phyloP scores from a whole-genome alignment of 2,113 vertebrate species.

The Falcunculus frontatus region DNA sequence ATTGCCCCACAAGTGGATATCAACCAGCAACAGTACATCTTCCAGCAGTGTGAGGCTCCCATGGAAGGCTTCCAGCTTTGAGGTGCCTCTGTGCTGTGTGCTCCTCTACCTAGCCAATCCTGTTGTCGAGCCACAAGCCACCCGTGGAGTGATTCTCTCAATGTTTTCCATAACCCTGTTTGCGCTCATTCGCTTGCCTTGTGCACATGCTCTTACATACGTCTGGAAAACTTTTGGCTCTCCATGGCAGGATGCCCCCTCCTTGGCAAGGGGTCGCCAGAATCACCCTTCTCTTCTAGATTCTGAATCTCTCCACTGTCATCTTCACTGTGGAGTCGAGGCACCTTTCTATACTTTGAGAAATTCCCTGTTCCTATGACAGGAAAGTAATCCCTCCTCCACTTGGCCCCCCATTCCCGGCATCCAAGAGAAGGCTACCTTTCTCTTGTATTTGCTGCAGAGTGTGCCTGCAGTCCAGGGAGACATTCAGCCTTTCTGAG shows the following conservation, averaged over 20 bases:
- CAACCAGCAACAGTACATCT: conserved; percentile 97
- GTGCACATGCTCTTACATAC: conserved; percentile 79
- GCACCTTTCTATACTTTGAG: conserved; percentile 64
- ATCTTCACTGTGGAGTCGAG: conserved; percentile 57
- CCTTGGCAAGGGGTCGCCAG: conserved; percentile 69
- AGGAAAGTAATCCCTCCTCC: conserved; percentile 58
- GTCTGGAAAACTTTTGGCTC: conserved; percentile 79
- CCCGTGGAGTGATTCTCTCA: conserved; percentile 76
- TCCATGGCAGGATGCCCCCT: conserved; percentile 70
- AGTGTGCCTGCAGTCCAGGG: conserved; percentile 67
- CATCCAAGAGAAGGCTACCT: conserved; percentile 68
- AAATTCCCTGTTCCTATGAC: conserved; percentile 55
- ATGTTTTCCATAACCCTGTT: conserved; percentile 78
- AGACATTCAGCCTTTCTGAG: conserved; percentile 59
- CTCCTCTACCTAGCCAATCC: conserved; percentile 67
- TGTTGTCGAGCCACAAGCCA: conserved; percentile 74
- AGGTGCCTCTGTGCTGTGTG: conserved; percentile 59
- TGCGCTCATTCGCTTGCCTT: conserved; percentile 81
- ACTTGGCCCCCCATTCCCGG: conserved; percentile 32
- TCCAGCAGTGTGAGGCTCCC: conserved; percentile 95
- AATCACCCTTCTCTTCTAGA: conserved; percentile 65
- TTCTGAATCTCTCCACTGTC: conserved; percentile 68
- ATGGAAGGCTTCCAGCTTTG: conserved; percentile 99
- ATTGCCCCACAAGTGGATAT: conserved; percentile 94
- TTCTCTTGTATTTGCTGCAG: conserved; percentile 65